phyloP scores from a whole-genome alignment of 1,140 invertebrate genomes.

The Marisa cornuarietis region DNA sequence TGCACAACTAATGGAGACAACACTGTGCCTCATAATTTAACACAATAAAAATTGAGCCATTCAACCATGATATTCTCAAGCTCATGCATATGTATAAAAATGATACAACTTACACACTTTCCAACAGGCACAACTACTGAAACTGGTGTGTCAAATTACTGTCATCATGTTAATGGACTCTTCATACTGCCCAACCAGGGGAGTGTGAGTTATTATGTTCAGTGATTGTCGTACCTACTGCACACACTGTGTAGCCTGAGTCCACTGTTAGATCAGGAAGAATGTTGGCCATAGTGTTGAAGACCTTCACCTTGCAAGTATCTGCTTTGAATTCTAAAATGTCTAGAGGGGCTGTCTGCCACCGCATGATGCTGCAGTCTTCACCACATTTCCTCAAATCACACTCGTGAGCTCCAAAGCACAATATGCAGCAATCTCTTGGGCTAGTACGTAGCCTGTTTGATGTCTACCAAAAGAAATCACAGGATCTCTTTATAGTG shows the following conservation, averaged over 20 bases:
- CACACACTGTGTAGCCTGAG: slow-evolving; percentile 22
- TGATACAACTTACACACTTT: too few species aligned
- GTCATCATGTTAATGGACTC: too few species aligned
- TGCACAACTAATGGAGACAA: too few species aligned
- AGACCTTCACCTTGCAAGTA: neutral
- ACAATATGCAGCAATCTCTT: slow-evolving; percentile 10
- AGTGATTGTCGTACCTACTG: slow-evolving; percentile 6
- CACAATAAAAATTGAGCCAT: too few species aligned
- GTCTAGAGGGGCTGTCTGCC: neutral
- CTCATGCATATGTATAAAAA: too few species aligned
- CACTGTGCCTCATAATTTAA: too few species aligned
- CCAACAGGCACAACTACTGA: too few species aligned
- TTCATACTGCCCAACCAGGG: too few species aligned
- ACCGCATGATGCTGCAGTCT: neutral
- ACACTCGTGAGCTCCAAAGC: slow-evolving; percentile 18
- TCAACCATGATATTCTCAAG: too few species aligned
- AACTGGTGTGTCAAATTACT: too few species aligned
- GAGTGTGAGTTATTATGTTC: too few species aligned
- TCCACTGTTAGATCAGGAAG: slow-evolving; percentile 5
- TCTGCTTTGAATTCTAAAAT: slow-evolving; percentile 11
- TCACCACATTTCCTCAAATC: neutral
- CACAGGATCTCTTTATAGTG: too few species aligned
- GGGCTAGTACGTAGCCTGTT: slow-evolving; percentile 3
- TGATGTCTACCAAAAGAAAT: neutral
- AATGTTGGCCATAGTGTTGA: slow-evolving; percentile 5